Percentiles rank a stretch among this genome's conserved stretches.
These are phyloP conservation scores for Nephila pilipes DNA, from an alignment of 1,140 invertebrate species.

Conservation along the genomic window DNA sequence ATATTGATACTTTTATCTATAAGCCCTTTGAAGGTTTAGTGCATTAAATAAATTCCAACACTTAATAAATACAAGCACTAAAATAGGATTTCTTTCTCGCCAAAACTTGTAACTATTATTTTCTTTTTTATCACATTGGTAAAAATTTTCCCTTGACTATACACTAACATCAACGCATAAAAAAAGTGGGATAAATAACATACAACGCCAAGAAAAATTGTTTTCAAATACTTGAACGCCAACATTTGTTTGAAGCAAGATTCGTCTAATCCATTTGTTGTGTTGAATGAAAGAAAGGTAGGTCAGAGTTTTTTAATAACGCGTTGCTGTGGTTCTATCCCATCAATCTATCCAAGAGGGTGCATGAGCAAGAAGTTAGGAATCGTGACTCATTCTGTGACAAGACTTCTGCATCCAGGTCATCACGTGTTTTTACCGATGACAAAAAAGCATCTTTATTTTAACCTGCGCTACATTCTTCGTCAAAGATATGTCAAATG, in stretches of 20 bases:
- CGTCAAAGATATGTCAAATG: conserved; percentile 43
- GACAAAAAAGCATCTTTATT: conserved; percentile 62
- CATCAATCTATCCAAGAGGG: neutral
- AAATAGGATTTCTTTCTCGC: too few species aligned
- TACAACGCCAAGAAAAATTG: too few species aligned
- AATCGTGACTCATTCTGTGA: conserved; percentile 26
- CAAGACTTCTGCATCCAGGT: conserved; percentile 42
- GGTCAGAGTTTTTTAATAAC: neutral
- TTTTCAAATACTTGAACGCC: neutral
- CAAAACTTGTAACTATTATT: too few species aligned
- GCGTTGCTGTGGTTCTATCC: neutral
- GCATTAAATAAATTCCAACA: too few species aligned
- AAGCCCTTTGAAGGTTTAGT: too few species aligned
- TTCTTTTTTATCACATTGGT: too few species aligned
- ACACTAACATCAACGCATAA: neutral
- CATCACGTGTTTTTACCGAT: conserved; percentile 34
- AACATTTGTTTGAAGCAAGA: neutral
- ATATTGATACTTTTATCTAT: too few species aligned
- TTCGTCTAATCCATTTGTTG: neutral
- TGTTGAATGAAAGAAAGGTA: neutral
- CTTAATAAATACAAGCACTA: too few species aligned
- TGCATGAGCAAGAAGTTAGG: neutral
- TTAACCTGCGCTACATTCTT: conserved; percentile 56
- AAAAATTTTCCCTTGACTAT: neutral
- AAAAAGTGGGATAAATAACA: neutral